Base-by-base conservation (phyloP, 2,888 invertebrate species). In the Ecliptopera silaceata region DNA sequence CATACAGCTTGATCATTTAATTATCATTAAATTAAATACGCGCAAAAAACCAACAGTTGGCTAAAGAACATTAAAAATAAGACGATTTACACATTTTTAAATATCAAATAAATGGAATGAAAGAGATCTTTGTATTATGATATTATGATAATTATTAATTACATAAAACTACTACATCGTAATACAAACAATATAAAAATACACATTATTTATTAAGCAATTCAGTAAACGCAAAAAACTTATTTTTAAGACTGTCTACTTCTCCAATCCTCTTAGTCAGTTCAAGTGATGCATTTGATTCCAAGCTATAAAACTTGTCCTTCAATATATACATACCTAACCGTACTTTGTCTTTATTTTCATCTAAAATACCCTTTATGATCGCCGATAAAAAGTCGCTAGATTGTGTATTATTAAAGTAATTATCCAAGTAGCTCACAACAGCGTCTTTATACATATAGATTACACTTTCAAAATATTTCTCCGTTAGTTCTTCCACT, bases 391-490 rank as follows among this genome's bases (percentile, higher is more conserved):
- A 13, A 29, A 59, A 59, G 32, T 55, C 38, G 32, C 54, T 55
- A 15, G 59, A 59, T 12, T 38, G 31, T 18, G 17, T 13, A 54
- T 51, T 22, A 38, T 56, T 49, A 8, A 54, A 59, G 50, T 59
- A 59, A 6, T 26, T 26, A 42, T 55, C 46, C 20, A 59, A 26
- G 32, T 38, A 59, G 12, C 18, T 26, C 3, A 29, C 13, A 32
- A 59, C 13, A 13, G 17, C 13, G 10, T 50, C 54, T 43, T 38
- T 46, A 31, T 59, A 59, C 32, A 59, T 11, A 38, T 38, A 49
- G 2, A 59, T 13, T 8, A 54, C 32, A 43, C 54, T 54, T 51
- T 59, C 59, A 17, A 54, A 59, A 42, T 54, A 59, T n/a, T 59
- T 54, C 3, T 13, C n/a, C 12, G 26, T 47, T 3, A 59, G 36